Evolutionary conservation across 92 coral and sea anemone species (phyloP).

Genomic region (Actinernus sp.): DNA sequence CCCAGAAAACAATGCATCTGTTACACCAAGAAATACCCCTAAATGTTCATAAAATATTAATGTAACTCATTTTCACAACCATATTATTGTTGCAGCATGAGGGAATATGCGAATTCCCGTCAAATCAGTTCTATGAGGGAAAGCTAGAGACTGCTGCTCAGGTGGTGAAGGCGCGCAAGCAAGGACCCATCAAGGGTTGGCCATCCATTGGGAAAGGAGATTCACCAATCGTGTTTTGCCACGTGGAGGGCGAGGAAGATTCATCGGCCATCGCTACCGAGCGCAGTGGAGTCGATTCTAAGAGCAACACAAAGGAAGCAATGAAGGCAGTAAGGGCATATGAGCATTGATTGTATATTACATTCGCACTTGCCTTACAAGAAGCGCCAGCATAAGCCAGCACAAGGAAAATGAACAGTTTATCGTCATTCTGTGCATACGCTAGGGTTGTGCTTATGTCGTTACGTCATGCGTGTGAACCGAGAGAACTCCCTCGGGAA

Average conservation of each 20-base stretch:
- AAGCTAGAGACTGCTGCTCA: conserved; percentile 49
- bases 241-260: conserved; percentile 78
- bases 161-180: conserved; percentile 18
- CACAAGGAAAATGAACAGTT: no score
- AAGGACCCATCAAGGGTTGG: conserved; percentile 44
- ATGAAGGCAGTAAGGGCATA: conserved; percentile 61
- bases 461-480: no score
- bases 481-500: no score
- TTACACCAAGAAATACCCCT: no score
- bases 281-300: conserved; percentile 70
- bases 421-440: no score
- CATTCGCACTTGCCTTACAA: no score
- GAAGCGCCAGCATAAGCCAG: no score
- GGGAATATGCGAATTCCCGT: conserved; percentile 80
- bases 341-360: no score
- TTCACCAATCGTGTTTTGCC: conserved; percentile 67
- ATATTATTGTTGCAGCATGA: conserved; percentile 45
- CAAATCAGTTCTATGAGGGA: conserved; percentile 57
- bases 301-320: conserved; percentile 71
- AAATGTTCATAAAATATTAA: no score
- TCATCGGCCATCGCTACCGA: conserved; percentile 64
- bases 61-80: background rate
- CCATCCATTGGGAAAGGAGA: conserved; percentile 35
- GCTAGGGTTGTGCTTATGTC: no score
- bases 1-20: no score